These are phyloP conservation scores for Poeciliopsis presidionis DNA, from an alignment of 2,797 vertebrate genomes.

Conservation along the genomic window DNA sequence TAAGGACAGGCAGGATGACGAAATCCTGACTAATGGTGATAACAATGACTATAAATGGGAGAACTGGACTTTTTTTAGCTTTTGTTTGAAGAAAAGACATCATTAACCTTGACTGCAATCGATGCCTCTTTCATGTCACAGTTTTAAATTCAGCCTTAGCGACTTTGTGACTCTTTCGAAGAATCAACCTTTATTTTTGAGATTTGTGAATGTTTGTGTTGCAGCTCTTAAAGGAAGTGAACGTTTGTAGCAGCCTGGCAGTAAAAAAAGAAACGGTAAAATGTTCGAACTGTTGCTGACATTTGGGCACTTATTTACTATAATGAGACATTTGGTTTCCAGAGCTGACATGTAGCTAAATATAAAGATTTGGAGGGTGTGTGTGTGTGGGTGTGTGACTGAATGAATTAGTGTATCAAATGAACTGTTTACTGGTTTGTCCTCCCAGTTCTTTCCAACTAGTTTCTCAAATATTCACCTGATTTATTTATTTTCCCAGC, in stretches of 20 bases:
- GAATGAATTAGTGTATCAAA: background rate
- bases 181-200: slow-evolving; percentile 3
- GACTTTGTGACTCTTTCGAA: background rate
- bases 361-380: background rate
- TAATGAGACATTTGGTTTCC: background rate
- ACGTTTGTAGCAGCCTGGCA: slow-evolving; percentile 24
- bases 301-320: background rate
- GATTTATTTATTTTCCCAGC: slow-evolving; percentile 26
- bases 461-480: slow-evolving; percentile 5
- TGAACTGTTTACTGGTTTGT: no score
- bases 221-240: slow-evolving; percentile 13
- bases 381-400: background rate
- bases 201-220: slow-evolving; percentile 20
- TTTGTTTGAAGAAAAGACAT: background rate
- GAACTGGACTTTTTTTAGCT: background rate
- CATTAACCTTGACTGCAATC: background rate
- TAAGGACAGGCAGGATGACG: background rate
- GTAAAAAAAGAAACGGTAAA: slow-evolving; percentile 14
- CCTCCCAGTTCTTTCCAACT: background rate
- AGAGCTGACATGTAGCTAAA: background rate
- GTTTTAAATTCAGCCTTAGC: background rate
- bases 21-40: background rate
- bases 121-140: background rate
- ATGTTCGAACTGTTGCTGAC: background rate
- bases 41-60: background rate